Base-by-base conservation (phyloP, 2,888 invertebrate genomes). In the Sabatieria punctata region DNA sequence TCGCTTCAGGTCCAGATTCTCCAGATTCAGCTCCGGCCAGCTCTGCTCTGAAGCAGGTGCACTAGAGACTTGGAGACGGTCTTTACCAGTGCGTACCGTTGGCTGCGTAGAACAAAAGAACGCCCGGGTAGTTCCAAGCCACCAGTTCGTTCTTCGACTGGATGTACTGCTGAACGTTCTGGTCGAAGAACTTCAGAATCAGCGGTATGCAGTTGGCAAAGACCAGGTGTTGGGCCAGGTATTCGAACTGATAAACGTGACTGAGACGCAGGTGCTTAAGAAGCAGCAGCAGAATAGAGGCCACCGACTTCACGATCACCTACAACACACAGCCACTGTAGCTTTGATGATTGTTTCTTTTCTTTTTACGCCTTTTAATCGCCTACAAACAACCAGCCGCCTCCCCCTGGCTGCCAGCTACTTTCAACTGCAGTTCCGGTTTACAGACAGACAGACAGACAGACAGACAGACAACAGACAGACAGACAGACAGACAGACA, bases 131-230 rank as follows among this genome's bases (percentile, higher is more conserved):
- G 49, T 58, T 59, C 47, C 58, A 57, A 13, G 59, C 68, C 61
- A 65, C 64, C 33, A 64, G 51, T 51, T 63, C 64, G 69, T 93
- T 89, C 67, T 88, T 89, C 38, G 91, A 83, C 61, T 84, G 83
- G 49, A 95, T 84, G 71, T 93, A 93, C 43, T 82, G 80, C 68
- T 84, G 77, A 53, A 95, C 89, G 62, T 93, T 89, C 69, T 97
- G 95, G 70, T 97, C 99, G 68, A 99, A 85, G 71, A 97, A 97
- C 67, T 97, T 97, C 46, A 99, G 73, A 21, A 97, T 86, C 51
- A 97, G 72, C 0, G 97, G 97, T 68, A 99, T 91, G 65, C 95
- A 97, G 68, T 97, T 97, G 49, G 95, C 95, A 71, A 95, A 95
- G 11, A 97, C 91, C 56, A 97, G 74, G 71, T 97, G 93, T 69